A percentile compares a stretch with the other conserved stretches of the same genome.
Conservation (phyloP, 2,113 vertebrate species). For the Halcyon malimbica region DNA sequence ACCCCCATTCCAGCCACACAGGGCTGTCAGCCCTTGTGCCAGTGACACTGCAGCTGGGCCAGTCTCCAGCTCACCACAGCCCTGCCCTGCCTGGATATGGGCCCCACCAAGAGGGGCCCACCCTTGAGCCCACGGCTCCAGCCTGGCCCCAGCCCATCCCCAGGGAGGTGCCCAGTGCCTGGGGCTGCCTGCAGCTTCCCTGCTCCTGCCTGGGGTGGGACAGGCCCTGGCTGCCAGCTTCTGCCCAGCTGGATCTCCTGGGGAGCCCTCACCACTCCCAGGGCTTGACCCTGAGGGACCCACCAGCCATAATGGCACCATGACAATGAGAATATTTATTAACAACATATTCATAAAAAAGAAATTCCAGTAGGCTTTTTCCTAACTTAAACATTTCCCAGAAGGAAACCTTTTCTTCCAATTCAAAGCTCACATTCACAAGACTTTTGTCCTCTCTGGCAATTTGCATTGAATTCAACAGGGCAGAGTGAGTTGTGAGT, state of each 20-base stretch:
- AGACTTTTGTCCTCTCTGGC: neutral
- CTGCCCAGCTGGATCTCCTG: accelerated
- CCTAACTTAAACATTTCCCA: neutral
- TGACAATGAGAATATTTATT: neutral
- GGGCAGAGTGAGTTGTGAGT: neutral
- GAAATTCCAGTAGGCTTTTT: neutral
- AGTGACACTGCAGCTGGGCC: neutral
- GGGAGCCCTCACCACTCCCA: neutral
- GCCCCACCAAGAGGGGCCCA: neutral
- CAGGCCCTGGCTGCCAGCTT: neutral
- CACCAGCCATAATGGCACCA: neutral
- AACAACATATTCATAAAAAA: neutral
- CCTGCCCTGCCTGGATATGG: neutral
- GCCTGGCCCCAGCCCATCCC: accelerated
- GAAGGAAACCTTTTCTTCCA: neutral
- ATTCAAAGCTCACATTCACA: neutral
- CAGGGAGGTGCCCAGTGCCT: neutral
- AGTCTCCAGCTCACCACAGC: neutral
- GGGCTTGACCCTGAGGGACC: neutral
- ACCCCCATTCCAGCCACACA: neutral
- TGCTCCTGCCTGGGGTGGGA: neutral
- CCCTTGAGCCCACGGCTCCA: accelerated
- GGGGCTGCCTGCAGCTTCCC: neutral
- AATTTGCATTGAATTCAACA: neutral
- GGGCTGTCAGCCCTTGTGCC: neutral